Percentiles rank a stretch among this genome's conserved stretches.
These are phyloP conservation scores for Tipula confusa DNA, from an alignment of 2,888 invertebrate species.

Conservation along the genomic window DNA sequence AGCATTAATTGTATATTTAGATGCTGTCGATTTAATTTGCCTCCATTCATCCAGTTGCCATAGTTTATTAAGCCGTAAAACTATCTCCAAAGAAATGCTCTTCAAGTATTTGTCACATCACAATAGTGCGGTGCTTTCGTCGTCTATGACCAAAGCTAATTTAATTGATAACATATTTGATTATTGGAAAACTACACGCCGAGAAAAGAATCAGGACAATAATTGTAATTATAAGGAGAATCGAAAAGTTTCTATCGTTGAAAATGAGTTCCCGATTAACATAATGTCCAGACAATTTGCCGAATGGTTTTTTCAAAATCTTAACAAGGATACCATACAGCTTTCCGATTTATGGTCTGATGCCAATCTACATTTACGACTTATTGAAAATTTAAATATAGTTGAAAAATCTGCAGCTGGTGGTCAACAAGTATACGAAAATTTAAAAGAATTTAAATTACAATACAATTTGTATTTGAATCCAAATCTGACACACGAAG, in stretches of 20 bases:
- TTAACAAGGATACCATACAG: constrained; percentile 48
- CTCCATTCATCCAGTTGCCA: constrained; percentile 51
- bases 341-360: constrained; percentile 57
- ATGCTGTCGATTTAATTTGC: constrained; percentile 53
- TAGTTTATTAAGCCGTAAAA: constrained; percentile 52
- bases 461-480: constrained; percentile 55
- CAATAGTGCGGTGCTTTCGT: constrained; percentile 48
- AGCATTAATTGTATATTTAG: constrained; percentile 47
- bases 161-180: constrained; percentile 51
- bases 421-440: constrained; percentile 43
- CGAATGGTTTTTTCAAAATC: constrained; percentile 55
- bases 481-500: constrained; percentile 56
- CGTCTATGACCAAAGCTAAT: constrained; percentile 52
- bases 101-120: constrained; percentile 54
- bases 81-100: constrained; percentile 54
- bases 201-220: neutral
- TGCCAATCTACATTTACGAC: constrained; percentile 42
- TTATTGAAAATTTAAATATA: constrained; percentile 39
- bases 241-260: neutral
- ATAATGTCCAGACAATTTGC: constrained; percentile 55
- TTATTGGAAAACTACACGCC: constrained; percentile 47
- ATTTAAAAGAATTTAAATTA: constrained; percentile 46
- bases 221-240: neutral
- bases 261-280: constrained; percentile 44
- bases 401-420: constrained; percentile 39